A percentile compares a stretch with the other conserved stretches of the same genome.
These are phyloP conservation scores for Tigriopus californicus DNA, from an alignment of 2,888 invertebrate genomes.

Conservation along the genomic window DNA sequence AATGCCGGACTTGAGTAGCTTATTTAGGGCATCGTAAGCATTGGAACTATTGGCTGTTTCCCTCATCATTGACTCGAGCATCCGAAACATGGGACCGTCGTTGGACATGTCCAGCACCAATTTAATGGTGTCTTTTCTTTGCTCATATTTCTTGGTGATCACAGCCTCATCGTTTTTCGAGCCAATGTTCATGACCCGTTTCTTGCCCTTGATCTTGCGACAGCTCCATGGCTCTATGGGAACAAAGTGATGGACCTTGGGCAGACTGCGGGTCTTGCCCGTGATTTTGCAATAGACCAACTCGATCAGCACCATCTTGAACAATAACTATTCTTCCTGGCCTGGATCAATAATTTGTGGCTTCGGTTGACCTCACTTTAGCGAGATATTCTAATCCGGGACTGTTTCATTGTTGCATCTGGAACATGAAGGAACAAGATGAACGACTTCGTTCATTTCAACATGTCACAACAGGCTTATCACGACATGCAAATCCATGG, in stretches of 20 bases:
- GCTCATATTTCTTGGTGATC: neutral
- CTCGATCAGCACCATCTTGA: conserved; percentile 14
- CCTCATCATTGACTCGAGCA: conserved; percentile 12
- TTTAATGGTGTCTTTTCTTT: conserved; percentile 5
- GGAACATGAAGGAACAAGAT: too few relatives aligned
- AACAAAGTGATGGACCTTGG: conserved; percentile 12
- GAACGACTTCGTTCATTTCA: too few relatives aligned
- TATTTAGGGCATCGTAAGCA: conserved; percentile 6
- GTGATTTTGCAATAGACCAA: conserved; percentile 14
- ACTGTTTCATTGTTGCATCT: too few relatives aligned
- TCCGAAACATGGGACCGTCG: conserved; percentile 15
- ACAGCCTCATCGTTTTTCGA: neutral
- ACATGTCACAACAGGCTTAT: too few relatives aligned
- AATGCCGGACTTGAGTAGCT: conserved; percentile 12
- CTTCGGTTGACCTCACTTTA: too few relatives aligned
- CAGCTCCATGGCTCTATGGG: conserved; percentile 12
- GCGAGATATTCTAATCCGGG: too few relatives aligned
- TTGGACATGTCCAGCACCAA: conserved; percentile 16
- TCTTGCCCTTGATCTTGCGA: conserved; percentile 13
- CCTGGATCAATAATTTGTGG: too few relatives aligned
- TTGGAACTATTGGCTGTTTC: neutral
- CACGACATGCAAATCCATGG: too few relatives aligned
- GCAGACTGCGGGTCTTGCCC: conserved; percentile 11
- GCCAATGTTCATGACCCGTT: conserved; percentile 2
- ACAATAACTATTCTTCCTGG: neutral